Percentiles rank a stretch among this genome's conserved stretches.
Conservation (phyloP, 2,888 invertebrate species). For the Agriopis aurantiaria region DNA sequence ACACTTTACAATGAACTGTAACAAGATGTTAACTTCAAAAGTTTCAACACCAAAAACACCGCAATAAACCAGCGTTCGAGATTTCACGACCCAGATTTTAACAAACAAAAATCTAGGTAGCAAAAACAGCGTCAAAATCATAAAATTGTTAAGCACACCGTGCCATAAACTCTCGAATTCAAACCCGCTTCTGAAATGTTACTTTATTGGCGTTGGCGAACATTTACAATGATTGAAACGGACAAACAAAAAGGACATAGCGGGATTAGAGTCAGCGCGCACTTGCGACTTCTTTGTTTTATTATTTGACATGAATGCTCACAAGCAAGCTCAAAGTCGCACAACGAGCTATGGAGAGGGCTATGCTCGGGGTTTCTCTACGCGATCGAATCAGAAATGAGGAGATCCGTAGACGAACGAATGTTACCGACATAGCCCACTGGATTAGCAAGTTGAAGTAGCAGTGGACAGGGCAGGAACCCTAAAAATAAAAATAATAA, state of each 20-base stretch:
- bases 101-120: conserved; percentile 34
- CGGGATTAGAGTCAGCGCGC: conserved; percentile 11
- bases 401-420: too few species aligned
- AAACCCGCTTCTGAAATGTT: conserved; percentile 28
- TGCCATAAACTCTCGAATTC: conserved; percentile 34
- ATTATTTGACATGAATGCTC: background rate
- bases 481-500: too few species aligned
- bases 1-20: background rate
- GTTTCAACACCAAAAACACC: conserved; percentile 11
- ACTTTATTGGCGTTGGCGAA: conserved; percentile 37
- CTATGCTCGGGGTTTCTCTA: too few species aligned
- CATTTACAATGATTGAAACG: conserved; percentile 50
- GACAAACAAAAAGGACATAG: conserved; percentile 42
- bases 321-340: too few species aligned
- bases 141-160: conserved; percentile 30
- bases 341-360: too few species aligned
- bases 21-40: conserved; percentile 8
- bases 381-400: too few species aligned
- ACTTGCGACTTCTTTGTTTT: conserved; percentile 4
- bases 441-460: too few species aligned
- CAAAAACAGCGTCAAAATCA: conserved; percentile 27
- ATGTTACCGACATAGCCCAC: too few species aligned
- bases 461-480: too few species aligned
- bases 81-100: conserved; percentile 25
- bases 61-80: conserved; percentile 6